phyloP scores from a whole-genome alignment of 1,140 invertebrate genomes.

The Leptopilina clavipes region DNA sequence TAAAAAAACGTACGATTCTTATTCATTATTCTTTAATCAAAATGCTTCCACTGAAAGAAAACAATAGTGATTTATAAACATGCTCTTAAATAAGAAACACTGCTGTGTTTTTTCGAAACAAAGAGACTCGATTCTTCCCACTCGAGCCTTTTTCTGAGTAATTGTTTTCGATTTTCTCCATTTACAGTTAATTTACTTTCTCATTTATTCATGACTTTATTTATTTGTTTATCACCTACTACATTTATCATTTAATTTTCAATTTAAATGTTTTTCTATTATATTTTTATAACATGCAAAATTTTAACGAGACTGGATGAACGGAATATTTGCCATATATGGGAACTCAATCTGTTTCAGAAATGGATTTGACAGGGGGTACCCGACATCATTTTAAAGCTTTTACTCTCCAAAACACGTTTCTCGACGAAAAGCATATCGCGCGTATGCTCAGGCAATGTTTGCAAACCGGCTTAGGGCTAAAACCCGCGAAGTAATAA shows the following conservation, averaged over 20 bases:
- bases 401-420: constrained; percentile 47
- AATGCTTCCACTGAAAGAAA: not conserved
- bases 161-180: not conserved
- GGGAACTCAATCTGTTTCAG: not conserved
- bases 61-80: not conserved
- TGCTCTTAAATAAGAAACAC: not conserved
- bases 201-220: too few relatives aligned
- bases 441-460: constrained; percentile 55
- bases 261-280: too few relatives aligned
- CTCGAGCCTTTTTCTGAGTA: too few relatives aligned
- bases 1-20: not conserved
- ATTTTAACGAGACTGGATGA: not conserved
- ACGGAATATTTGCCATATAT: not conserved
- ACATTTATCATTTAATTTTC: too few relatives aligned
- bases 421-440: constrained; percentile 47
- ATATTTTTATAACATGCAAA: too few relatives aligned
- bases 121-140: too few relatives aligned
- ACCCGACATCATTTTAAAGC: constrained; percentile 57
- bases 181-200: not conserved
- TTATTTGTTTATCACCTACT: too few relatives aligned
- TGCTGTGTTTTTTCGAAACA: not conserved
- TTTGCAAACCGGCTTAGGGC: constrained; percentile 57
- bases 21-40: constrained; percentile 1
- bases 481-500: constrained; percentile 57
- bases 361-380: constrained; percentile 48